Percentiles rank a stretch among this genome's conserved stretches.
phyloP scores from a whole-genome alignment of 2,113 vertebrate genomes.

The Sylvietta virens region DNA sequence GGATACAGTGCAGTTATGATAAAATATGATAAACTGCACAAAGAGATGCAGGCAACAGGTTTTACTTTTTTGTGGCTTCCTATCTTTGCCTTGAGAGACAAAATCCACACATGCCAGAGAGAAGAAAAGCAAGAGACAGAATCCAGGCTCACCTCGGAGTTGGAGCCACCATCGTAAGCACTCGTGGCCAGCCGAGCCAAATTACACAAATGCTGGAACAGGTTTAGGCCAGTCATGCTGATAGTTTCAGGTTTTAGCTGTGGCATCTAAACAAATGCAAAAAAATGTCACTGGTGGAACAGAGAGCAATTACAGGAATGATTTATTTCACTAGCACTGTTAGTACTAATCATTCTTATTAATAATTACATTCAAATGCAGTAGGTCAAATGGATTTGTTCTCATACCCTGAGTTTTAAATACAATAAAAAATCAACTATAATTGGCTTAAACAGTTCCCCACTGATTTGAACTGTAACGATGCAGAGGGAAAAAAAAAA shows the following conservation, averaged over 20 bases:
- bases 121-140: not conserved
- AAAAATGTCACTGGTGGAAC: not conserved
- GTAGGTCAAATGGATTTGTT: not conserved
- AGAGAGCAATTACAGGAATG: not conserved
- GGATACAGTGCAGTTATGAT: not conserved
- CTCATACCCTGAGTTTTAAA: not conserved
- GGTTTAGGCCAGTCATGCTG: conserved; percentile 98
- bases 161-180: conserved; percentile 92
- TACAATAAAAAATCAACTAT: not conserved
- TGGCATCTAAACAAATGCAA: conserved; percentile 85
- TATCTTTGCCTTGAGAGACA: not conserved
- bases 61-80: not conserved
- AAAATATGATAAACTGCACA: not conserved
- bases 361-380: not conserved
- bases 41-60: not conserved
- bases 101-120: not conserved
- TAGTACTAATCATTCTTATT: not conserved
- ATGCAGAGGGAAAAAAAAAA: not conserved
- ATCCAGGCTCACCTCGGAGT: conserved; percentile 84
- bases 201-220: conserved; percentile 98
- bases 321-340: not conserved
- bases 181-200: conserved; percentile 95
- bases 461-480: not conserved
- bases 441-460: not conserved
- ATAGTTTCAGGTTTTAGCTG: conserved; percentile 98